Percentiles rank a stretch among this genome's conserved stretches.
phyloP scores from a whole-genome alignment of 2,113 vertebrate species.

The Poeciliopsis prolifica region DNA sequence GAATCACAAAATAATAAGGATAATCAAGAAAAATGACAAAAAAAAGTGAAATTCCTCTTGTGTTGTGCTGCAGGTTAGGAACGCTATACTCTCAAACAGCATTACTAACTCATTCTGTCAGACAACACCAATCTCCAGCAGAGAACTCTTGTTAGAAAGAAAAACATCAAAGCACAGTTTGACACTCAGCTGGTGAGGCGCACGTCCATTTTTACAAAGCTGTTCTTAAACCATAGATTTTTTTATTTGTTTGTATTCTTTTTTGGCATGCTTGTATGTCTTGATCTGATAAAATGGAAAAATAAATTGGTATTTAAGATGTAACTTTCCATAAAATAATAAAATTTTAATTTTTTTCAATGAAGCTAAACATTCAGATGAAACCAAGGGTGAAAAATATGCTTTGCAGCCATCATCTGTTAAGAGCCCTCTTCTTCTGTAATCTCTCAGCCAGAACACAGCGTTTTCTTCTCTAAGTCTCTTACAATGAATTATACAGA shows the following conservation, averaged over 20 bases:
- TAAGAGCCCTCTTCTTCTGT: not conserved
- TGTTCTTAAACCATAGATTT: not conserved
- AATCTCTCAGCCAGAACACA: not conserved
- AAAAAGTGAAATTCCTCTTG: not conserved
- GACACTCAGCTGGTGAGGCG: too few relatives aligned
- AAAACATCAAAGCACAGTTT: constrained; percentile 18
- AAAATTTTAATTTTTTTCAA: not conserved
- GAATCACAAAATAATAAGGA: not conserved
- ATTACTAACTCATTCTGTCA: constrained; percentile 4
- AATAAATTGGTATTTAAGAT: not conserved
- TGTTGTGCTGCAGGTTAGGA: not conserved
- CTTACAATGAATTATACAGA: not conserved
- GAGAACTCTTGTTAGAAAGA: constrained; percentile 21
- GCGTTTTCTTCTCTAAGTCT: not conserved
- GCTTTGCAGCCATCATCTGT: not conserved
- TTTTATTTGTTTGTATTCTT: not conserved
- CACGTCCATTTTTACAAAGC: not conserved
- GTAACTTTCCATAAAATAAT: not conserved
- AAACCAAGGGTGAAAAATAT: not conserved
- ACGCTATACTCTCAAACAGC: not conserved
- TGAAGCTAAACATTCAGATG: not conserved
- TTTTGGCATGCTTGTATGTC: too few relatives aligned
- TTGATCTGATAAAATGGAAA: not conserved
- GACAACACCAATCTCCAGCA: not conserved
- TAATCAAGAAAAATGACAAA: not conserved